Evolutionary conservation across 2,888 invertebrate species (phyloP), one percentile per base, ranked within the genome.

Genomic region (Protonemura montana): DNA sequence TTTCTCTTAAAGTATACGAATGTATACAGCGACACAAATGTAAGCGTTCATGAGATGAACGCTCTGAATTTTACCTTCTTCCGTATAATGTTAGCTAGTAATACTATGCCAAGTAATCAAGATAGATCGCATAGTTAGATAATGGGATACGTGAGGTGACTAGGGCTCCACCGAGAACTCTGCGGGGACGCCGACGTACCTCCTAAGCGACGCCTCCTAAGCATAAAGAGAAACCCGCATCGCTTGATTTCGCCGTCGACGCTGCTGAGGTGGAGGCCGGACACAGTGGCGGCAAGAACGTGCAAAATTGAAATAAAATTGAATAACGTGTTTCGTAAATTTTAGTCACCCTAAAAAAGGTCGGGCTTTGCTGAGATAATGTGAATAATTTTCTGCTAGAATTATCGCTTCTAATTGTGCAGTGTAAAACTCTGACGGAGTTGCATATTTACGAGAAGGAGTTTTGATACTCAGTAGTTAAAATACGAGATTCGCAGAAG

Each of bases 91-190:
- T 59, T 21, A 59, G 16, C 59, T 13, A 59, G 59, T 59, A 59
- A 59, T 59, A 59, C 21, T 59, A 59, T 59, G 59, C 16, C 59
- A 59, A 13, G 59, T 59, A 59, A 59, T 59, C 59, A 59, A 59
- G 59, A 59, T 21, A 59, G 59, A 59, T 59, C 59, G 59, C 59
- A 59, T 59, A 59, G 59, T 59, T 59, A 59, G 59, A 59, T 59
- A 59, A 59, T 59, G 59, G 59, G 59, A 59, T 16, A 59, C 59
- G 59, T 59, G 59, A 59, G 59, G 59, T 21, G 59, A 59, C 59
- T 59, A 13, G 59, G 21, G 2, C 59, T 13, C 35, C 13, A 59
- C 59, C 3, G 59, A 3, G 59, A 59, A 59, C 21, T 59, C 59
- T 21, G 16, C 21, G 1, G 59, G 59, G 59, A 59, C 59, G 5